These are phyloP conservation scores for Acanthisitta chloris DNA, from an alignment of 2,113 vertebrate genomes.

Conservation along the genomic window DNA sequence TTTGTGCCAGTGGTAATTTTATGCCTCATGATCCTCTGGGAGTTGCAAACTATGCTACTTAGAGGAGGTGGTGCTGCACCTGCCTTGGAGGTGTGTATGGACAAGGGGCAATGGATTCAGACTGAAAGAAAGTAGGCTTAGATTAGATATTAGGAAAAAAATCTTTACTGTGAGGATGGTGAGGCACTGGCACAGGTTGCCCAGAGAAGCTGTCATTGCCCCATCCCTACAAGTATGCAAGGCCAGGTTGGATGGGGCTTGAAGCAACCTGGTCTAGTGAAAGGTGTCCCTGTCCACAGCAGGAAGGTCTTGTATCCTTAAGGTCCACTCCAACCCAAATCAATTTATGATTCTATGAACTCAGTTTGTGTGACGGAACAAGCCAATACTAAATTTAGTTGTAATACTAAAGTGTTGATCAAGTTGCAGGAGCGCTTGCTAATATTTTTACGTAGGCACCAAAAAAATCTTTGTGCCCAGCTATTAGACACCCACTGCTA, in stretches of 20 bases:
- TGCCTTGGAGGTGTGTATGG: background rate
- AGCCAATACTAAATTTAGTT: background rate
- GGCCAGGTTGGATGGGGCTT: background rate
- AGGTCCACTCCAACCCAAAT: background rate
- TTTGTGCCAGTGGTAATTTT: background rate
- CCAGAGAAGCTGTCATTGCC: background rate
- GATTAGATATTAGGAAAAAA: background rate
- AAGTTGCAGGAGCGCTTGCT: background rate
- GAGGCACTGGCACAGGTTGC: background rate
- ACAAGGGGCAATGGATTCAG: background rate
- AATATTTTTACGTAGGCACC: background rate
- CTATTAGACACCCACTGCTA: background rate
- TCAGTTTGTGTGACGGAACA: background rate
- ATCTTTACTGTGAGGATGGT: background rate
- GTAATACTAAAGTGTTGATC: background rate
- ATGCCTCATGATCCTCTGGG: accelerated
- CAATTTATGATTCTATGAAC: background rate
- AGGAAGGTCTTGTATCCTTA: background rate
- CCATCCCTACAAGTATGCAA: background rate
- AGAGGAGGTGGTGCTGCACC: background rate
- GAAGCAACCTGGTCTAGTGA: background rate
- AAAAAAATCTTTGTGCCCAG: background rate
- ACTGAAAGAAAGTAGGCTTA: background rate
- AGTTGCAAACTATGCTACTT: background rate
- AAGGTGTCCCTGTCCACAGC: background rate